phyloP scores from a whole-genome alignment of 64 coral and sea anemone genomes.

The Pocillopora verrucosa region DNA sequence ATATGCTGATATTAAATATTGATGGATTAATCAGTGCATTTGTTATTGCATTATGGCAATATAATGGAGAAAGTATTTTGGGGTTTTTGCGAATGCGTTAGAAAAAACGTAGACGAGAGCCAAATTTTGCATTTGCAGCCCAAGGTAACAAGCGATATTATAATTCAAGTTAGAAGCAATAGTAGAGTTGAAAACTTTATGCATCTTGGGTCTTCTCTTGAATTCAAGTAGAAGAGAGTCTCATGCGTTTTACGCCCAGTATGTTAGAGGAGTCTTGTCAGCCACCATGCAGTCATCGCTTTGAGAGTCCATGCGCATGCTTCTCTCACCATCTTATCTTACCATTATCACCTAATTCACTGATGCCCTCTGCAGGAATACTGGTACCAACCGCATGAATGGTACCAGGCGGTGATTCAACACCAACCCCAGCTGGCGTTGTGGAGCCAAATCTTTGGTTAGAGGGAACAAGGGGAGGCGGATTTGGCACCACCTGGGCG shows the following conservation, averaged over 20 bases:
- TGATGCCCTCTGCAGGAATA: not conserved
- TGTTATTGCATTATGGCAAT: no score
- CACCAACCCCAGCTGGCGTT: not conserved
- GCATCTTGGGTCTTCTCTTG: not conserved
- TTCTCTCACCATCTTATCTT: not conserved
- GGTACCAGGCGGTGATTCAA: conserved; percentile 52
- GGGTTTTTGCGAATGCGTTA: no score
- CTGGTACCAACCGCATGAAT: conserved; percentile 36
- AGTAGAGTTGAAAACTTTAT: not conserved
- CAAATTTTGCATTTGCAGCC: no score
- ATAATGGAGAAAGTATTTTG: no score
- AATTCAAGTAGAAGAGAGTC: not conserved
- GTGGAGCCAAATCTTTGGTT: conserved; percentile 10
- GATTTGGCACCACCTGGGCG: not conserved
- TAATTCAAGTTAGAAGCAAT: not conserved
- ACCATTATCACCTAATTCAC: conserved; percentile 27
- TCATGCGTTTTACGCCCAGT: not conserved
- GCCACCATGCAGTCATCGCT: not conserved
- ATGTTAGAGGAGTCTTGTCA: not conserved
- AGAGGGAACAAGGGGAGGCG: not conserved
- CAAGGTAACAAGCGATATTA: not conserved
- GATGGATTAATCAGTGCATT: no score
- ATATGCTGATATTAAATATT: no score
- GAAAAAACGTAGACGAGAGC: no score
- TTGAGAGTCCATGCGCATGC: not conserved